Conservation (phyloP, 2,797 vertebrate species). For the Ataeniobius toweri region DNA sequence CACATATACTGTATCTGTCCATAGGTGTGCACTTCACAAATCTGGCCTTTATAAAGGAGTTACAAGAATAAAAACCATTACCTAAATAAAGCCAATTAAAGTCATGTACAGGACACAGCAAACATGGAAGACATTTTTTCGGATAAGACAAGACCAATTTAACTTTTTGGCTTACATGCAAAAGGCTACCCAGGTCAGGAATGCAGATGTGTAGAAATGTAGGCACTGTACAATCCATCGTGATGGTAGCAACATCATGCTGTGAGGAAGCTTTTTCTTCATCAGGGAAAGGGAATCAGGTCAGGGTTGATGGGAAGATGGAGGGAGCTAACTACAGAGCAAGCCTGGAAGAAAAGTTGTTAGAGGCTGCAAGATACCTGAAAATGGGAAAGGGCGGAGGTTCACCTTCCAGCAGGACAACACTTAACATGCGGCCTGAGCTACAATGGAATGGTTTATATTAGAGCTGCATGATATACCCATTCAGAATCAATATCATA, state of each 20-base stretch:
- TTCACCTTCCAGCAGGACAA: neutral
- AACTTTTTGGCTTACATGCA: neutral
- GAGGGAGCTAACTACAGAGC: neutral
- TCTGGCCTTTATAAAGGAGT: too few species aligned
- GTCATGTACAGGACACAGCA: too few species aligned
- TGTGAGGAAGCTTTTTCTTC: too few species aligned
- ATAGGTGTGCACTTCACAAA: too few species aligned
- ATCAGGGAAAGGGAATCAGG: too few species aligned
- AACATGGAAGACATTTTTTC: too few species aligned
- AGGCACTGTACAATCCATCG: neutral
- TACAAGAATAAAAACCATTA: too few species aligned
- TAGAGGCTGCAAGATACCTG: neutral
- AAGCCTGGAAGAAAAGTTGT: neutral
- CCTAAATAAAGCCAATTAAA: too few species aligned
- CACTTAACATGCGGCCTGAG: neutral
- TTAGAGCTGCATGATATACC: neutral
- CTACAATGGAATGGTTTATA: neutral
- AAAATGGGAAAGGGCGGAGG: neutral
- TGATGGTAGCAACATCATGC: neutral
- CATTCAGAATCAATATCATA: neutral
- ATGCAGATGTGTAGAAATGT: neutral
- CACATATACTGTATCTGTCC: too few species aligned
- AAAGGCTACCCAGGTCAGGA: neutral
- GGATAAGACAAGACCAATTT: neutral
- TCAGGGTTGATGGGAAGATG: neutral